These are phyloP conservation scores for Archegozetes longisetosus DNA, from an alignment of 1,140 invertebrate genomes.

Conservation along the genomic window DNA sequence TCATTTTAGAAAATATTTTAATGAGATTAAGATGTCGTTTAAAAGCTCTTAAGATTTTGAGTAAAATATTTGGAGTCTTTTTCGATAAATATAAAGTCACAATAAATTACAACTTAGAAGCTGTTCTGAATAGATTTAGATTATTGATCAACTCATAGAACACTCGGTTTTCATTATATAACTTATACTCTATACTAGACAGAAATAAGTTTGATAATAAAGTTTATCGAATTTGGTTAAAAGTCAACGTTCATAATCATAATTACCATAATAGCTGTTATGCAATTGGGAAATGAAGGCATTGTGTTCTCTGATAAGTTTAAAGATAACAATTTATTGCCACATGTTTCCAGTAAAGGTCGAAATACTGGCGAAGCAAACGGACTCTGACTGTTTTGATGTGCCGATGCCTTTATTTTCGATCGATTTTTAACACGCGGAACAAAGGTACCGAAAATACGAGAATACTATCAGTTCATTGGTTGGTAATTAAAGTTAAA, in stretches of 20 bases:
- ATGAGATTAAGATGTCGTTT: too few relatives aligned
- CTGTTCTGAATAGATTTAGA: too few relatives aligned
- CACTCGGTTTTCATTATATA: too few relatives aligned
- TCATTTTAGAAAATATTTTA: too few relatives aligned
- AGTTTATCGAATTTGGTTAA: slow-evolving; percentile 16
- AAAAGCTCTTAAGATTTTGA: too few relatives aligned
- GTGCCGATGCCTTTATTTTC: not conserved
- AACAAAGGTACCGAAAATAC: not conserved
- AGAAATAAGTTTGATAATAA: too few relatives aligned
- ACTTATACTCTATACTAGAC: too few relatives aligned
- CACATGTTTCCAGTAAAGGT: slow-evolving; percentile 4
- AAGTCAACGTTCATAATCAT: slow-evolving; percentile 15
- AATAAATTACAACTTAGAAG: too few relatives aligned
- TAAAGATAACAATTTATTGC: slow-evolving; percentile 2
- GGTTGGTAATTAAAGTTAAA: not conserved
- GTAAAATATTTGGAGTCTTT: too few relatives aligned
- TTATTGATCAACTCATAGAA: too few relatives aligned
- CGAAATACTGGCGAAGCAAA: slow-evolving; percentile 4
- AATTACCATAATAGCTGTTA: slow-evolving; percentile 7
- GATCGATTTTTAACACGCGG: not conserved
- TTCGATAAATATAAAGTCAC: too few relatives aligned
- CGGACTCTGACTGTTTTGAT: slow-evolving; percentile 8
- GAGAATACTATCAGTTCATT: slow-evolving; percentile 3
- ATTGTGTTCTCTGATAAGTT: slow-evolving; percentile 14
- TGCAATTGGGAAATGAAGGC: not conserved